Evolutionary conservation across 1,140 invertebrate genomes (phyloP).

Genomic region (Caenorhabditis remanei): DNA sequence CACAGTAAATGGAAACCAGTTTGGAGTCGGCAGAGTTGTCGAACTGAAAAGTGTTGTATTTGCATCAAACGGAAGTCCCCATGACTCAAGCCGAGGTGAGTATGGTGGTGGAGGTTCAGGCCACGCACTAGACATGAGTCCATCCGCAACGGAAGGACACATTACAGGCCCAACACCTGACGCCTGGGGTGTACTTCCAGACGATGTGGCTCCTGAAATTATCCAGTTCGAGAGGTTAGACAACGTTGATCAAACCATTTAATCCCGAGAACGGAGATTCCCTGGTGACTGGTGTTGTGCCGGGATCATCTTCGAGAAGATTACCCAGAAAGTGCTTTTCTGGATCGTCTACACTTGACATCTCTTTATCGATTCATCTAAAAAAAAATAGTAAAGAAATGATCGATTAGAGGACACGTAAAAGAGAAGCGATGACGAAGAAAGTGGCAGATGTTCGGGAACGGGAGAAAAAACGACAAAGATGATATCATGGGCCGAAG

Average conservation of each 20-base stretch:
- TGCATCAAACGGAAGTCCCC: not conserved
- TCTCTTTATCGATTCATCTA: conserved; percentile 41
- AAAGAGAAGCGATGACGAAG: not conserved
- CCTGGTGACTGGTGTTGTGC: not conserved
- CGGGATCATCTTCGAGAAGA: conserved; percentile 58
- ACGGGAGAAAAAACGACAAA: not conserved
- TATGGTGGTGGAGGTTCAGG: conserved; percentile 59
- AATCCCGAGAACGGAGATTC: not conserved
- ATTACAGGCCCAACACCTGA: conserved; percentile 49
- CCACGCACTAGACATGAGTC: conserved; percentile 12
- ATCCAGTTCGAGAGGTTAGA: not conserved
- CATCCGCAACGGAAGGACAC: not conserved
- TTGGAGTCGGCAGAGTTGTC: not conserved
- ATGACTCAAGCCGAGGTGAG: not conserved
- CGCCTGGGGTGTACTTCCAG: not conserved
- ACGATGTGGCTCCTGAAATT: not conserved
- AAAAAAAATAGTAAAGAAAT: not conserved
- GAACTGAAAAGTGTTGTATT: not conserved
- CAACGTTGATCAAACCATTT: not conserved
- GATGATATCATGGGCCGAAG: not conserved
- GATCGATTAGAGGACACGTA: conserved; percentile 2
- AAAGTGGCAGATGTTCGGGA: conserved; percentile 9
- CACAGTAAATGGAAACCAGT: not conserved
- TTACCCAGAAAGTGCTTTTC: conserved; percentile 60
- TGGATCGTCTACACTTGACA: conserved; percentile 58